These are phyloP conservation scores for Heliconius himera DNA, from an alignment of 1,140 invertebrate species.

Conservation along the genomic window DNA sequence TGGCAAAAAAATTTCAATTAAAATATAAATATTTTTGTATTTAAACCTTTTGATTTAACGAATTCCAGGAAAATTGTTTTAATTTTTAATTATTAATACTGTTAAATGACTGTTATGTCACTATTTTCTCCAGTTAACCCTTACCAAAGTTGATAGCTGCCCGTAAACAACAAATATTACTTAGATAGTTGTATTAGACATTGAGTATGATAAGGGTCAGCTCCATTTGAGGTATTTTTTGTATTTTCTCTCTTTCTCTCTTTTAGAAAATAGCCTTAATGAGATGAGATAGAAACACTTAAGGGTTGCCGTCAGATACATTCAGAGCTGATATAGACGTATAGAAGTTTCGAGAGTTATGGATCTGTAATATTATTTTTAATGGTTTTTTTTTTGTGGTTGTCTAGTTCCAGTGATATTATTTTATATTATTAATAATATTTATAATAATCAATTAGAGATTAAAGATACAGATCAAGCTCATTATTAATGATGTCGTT, in stretches of 20 bases:
- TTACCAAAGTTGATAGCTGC: constrained; percentile 15
- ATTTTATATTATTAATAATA: background rate
- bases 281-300: constrained; percentile 39
- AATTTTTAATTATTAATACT: background rate
- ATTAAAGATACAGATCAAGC: too few relatives aligned
- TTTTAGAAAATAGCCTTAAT: constrained; percentile 4
- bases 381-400: background rate
- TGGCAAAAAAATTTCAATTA: background rate
- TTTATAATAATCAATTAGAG: too few relatives aligned
- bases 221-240: constrained; percentile 44
- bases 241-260: constrained; percentile 32
- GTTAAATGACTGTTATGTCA: constrained; percentile 1
- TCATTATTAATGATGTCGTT: too few relatives aligned
- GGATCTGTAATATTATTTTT: constrained; percentile 46
- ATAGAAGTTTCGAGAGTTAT: constrained; percentile 46
- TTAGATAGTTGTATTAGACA: constrained; percentile 41
- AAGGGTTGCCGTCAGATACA: constrained; percentile 47
- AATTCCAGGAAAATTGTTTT: background rate
- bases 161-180: constrained; percentile 24
- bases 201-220: constrained; percentile 56
- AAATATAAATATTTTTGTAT: too few relatives aligned
- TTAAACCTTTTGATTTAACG: too few relatives aligned
- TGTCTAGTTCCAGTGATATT: background rate
- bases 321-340: constrained; percentile 55
- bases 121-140: background rate